phyloP scores from a whole-genome alignment of 2,797 vertebrate genomes.

The Eospalax fontanierii region DNA sequence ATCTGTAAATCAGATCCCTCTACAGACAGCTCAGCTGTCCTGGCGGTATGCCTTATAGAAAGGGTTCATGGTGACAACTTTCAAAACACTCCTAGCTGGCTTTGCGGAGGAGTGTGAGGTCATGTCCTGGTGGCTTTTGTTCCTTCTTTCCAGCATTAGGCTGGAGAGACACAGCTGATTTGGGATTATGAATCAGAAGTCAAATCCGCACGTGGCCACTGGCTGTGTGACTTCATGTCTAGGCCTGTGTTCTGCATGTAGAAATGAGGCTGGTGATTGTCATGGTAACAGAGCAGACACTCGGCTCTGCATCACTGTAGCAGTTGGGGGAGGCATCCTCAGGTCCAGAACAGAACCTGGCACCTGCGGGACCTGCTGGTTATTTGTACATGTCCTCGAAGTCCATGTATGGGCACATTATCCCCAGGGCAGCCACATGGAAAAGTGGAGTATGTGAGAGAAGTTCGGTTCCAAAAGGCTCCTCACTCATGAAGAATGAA shows the following conservation, averaged over 20 bases:
- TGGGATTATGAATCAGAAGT: constrained; percentile 46
- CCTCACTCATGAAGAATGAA: neutral
- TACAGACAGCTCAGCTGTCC: neutral
- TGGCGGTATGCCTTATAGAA: neutral
- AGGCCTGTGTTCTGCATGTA: neutral
- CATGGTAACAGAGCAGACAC: neutral
- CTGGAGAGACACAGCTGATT: neutral
- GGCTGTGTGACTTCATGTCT: constrained; percentile 45
- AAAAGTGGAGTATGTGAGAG: neutral
- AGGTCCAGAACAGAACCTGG: neutral
- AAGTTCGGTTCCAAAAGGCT: neutral
- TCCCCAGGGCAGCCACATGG: neutral
- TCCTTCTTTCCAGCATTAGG: neutral
- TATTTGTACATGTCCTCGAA: neutral
- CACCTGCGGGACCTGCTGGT: neutral
- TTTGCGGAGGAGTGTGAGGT: constrained; percentile 22
- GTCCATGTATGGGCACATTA: neutral
- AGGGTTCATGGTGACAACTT: neutral
- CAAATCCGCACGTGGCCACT: constrained; percentile 4
- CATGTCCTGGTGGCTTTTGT: constrained; percentile 34
- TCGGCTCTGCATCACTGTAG: neutral
- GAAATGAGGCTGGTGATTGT: neutral
- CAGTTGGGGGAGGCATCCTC: too few species aligned
- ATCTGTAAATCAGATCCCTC: neutral
- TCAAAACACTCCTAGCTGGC: neutral